Percentiles rank a stretch among this genome's conserved stretches.
These are phyloP conservation scores for Agonopterix heracliana DNA, from an alignment of 2,888 invertebrate genomes.

Conservation along the genomic window DNA sequence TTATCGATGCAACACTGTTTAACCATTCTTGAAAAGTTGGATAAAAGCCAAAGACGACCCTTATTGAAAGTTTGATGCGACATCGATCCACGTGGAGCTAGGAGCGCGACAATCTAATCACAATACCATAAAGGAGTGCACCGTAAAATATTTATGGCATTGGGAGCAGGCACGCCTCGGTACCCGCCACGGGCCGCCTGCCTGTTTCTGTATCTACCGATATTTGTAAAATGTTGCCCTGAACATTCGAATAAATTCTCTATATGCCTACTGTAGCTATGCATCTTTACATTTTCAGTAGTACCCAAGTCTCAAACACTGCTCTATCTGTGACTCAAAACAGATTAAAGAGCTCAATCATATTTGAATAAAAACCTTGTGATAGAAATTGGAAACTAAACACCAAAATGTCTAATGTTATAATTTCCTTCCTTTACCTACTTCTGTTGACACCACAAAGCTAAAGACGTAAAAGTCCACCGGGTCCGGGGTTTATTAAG, in stretches of 20 bases:
- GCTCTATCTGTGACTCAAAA: too few species aligned
- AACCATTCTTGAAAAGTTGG: neutral
- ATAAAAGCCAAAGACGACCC: constrained; percentile 30
- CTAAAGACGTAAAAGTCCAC: too few species aligned
- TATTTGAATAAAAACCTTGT: too few species aligned
- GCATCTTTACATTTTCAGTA: constrained; percentile 4
- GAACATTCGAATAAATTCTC: constrained; percentile 6
- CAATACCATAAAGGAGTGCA: constrained; percentile 60
- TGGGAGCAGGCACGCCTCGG: constrained; percentile 55
- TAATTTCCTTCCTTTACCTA: too few species aligned
- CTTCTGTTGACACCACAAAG: too few species aligned
- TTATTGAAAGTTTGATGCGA: constrained; percentile 55
- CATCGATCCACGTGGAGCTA: constrained; percentile 46
- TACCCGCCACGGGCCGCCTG: constrained; percentile 23
- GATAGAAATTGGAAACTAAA: too few species aligned
- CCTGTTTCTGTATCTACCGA: constrained; percentile 26
- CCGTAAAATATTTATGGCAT: constrained; percentile 63
- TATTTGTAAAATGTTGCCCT: constrained; percentile 11
- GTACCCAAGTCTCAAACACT: neutral
- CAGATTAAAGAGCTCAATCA: too few species aligned
- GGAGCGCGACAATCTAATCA: constrained; percentile 59
- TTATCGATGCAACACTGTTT: too few species aligned
- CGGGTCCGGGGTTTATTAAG: too few species aligned
- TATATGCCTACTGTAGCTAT: neutral
- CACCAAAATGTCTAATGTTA: too few species aligned